Percentiles rank a stretch among this genome's conserved stretches.
Evolutionary conservation across 1,140 invertebrate genomes (phyloP).

Genomic region (Pseudomyrmex dendroicus): DNA sequence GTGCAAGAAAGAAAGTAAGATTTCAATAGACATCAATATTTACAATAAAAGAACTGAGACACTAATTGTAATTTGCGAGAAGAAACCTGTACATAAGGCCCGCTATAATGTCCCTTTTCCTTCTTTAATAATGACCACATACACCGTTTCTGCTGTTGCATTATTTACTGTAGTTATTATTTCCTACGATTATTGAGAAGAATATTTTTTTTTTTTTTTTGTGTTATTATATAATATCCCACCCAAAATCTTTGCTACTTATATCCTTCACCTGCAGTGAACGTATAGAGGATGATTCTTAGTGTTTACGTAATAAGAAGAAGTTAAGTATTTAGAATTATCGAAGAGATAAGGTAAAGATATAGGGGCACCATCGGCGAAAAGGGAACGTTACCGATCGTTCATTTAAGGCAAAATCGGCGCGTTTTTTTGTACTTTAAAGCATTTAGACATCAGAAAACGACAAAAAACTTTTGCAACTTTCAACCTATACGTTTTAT

Average conservation of each 20-base stretch:
- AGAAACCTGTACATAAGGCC: constrained; percentile 45
- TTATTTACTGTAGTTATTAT: constrained; percentile 72
- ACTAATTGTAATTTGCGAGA: constrained; percentile 17
- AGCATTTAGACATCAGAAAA: no score
- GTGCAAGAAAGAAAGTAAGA: constrained; percentile 35
- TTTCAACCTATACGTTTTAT: no score
- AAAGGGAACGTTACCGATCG: constrained; percentile 14
- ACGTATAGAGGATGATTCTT: constrained; percentile 50
- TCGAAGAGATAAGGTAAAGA: constrained; percentile 28
- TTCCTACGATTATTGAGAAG: constrained; percentile 65
- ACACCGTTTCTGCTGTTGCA: constrained; percentile 69
- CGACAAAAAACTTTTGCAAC: no score
- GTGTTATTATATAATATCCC: constrained; percentile 63
- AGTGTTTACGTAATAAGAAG: constrained; percentile 62
- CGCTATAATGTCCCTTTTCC: constrained; percentile 50
- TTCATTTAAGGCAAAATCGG: no score
- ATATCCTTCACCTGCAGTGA: constrained; percentile 46
- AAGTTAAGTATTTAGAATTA: constrained; percentile 62
- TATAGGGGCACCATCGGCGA: constrained; percentile 47
- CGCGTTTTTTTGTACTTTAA: no score
- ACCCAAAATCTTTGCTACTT: constrained; percentile 60
- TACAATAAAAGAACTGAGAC: constrained; percentile 24
- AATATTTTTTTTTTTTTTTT: constrained; percentile 60
- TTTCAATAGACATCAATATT: constrained; percentile 54
- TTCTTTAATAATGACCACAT: constrained; percentile 56